Conservation (phyloP, 2,888 invertebrate genomes). For the Stegana nigrithorax region DNA sequence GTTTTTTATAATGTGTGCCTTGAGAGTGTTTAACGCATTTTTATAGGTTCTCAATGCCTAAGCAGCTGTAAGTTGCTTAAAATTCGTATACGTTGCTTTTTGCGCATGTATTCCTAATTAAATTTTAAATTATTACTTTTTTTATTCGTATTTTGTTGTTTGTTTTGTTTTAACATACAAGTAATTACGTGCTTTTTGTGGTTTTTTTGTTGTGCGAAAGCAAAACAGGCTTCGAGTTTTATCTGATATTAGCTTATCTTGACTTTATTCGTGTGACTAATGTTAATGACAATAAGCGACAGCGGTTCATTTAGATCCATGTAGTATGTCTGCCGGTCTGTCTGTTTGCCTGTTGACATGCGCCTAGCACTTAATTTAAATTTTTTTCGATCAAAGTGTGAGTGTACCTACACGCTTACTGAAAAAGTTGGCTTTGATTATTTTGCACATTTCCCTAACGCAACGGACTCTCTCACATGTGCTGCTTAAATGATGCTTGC, state of each 20-base stretch:
- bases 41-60: conserved; percentile 3
- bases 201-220: conserved; percentile 12
- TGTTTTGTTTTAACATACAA: background rate
- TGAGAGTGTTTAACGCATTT: background rate
- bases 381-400: background rate
- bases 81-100: background rate
- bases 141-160: background rate
- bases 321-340: background rate
- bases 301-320: background rate
- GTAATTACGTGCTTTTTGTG: conserved; percentile 25
- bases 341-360: background rate
- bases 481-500: background rate
- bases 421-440: background rate
- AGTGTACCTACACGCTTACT: too few relatives aligned
- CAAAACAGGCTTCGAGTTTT: conserved; percentile 34
- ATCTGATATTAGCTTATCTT: conserved; percentile 15
- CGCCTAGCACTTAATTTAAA: background rate
- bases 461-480: background rate
- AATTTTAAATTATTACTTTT: background rate
- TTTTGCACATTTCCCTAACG: background rate
- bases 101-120: background rate
- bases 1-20: background rate
- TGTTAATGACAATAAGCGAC: conserved; percentile 28
- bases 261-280: conserved; percentile 18
- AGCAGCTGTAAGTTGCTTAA: background rate